phyloP scores from a whole-genome alignment of 2,888 invertebrate genomes.

The Pseudococcus jackbeardsleyi region DNA sequence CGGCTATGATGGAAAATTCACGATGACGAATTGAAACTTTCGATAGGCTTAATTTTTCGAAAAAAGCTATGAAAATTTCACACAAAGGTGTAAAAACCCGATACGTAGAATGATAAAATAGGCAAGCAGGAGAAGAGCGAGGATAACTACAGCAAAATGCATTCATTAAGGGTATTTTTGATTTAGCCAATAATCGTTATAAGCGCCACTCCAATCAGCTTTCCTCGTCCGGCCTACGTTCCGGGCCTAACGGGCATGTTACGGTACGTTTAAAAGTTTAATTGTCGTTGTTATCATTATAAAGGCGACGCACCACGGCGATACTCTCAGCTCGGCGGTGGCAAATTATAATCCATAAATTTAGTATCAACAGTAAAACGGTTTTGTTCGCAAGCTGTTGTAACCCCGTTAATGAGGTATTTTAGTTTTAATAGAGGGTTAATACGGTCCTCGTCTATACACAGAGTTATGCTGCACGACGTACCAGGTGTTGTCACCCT shows the following conservation, averaged over 20 bases:
- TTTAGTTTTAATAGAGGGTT: slow-evolving; percentile 64
- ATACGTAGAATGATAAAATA: too few species aligned
- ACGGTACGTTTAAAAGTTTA: slow-evolving; percentile 35
- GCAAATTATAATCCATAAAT: slow-evolving; percentile 61
- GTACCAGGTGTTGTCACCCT: slow-evolving; percentile 58
- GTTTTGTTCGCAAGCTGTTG: slow-evolving; percentile 65
- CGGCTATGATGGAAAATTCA: too few species aligned
- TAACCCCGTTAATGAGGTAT: slow-evolving; percentile 64
- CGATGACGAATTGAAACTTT: too few species aligned
- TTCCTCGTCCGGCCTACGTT: not conserved
- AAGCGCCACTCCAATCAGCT: not conserved
- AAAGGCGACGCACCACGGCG: not conserved
- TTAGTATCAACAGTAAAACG: slow-evolving; percentile 62
- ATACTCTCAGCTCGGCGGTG: not conserved
- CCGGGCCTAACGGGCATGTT: slow-evolving; percentile 1
- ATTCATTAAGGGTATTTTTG: slow-evolving; percentile 22
- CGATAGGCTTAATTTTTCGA: too few species aligned
- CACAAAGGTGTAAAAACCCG: too few species aligned
- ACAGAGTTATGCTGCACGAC: not conserved
- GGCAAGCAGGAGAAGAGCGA: too few species aligned
- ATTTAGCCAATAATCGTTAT: slow-evolving; percentile 43
- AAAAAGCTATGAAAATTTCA: too few species aligned
- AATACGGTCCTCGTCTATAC: slow-evolving; percentile 56
- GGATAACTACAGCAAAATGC: not conserved
- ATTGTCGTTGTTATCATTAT: slow-evolving; percentile 44